Evolutionary conservation across 2,113 vertebrate genomes (phyloP).

Genomic region (Illadopsis cleaveri): DNA sequence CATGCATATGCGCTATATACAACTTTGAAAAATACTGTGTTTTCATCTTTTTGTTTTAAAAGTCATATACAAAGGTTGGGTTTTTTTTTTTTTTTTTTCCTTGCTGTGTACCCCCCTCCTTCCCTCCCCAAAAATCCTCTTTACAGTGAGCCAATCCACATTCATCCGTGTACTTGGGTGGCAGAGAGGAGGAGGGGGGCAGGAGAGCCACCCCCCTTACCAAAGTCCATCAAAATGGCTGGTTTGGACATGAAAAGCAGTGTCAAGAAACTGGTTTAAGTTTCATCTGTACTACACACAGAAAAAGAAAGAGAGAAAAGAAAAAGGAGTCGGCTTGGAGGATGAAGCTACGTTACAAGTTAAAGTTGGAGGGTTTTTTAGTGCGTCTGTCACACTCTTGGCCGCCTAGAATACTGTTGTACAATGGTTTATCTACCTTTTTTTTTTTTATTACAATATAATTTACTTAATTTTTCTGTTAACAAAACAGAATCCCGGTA

Average conservation of each 20-base stretch:
- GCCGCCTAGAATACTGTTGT: conserved; percentile 98
- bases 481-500: conserved; percentile 90
- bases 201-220: conserved; percentile 41
- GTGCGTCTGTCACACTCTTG: conserved; percentile 85
- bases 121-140: conserved; percentile 63
- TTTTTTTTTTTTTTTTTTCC: conserved; percentile 41
- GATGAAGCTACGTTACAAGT: conserved; percentile 91
- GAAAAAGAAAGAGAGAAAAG: conserved; percentile 76
- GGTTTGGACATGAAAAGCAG: conserved; percentile 90
- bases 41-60: conserved; percentile 87
- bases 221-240: conserved; percentile 86
- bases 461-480: conserved; percentile 95
- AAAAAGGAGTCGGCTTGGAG: conserved; percentile 77
- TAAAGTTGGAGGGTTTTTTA: conserved; percentile 83
- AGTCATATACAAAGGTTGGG: conserved; percentile 83
- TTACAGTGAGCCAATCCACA: conserved; percentile 83
- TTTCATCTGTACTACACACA: conserved; percentile 83
- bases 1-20: conserved; percentile 99
- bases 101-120: conserved; percentile 51
- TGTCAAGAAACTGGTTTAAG: conserved; percentile 82
- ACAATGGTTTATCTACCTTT: conserved; percentile 91
- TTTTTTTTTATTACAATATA: conserved; percentile 97
- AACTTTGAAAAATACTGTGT: conserved; percentile 98
- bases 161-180: conserved; percentile 69
- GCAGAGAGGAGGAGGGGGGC: conserved; percentile 34